Evolutionary conservation across 2,797 vertebrate genomes (phyloP).

Genomic region (Aldrovandia affinis): DNA sequence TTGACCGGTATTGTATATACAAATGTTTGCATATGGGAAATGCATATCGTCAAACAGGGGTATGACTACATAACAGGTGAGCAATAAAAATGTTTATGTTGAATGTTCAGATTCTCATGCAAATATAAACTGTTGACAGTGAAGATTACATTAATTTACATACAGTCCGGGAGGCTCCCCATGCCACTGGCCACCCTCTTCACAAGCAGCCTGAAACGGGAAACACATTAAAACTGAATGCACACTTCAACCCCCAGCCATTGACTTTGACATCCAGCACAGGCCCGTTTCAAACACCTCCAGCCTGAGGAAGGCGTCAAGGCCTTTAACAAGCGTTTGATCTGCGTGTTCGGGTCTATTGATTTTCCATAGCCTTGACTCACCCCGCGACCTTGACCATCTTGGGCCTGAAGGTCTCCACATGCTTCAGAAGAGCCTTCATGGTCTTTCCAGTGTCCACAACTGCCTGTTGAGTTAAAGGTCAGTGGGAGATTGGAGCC

Average conservation of each 20-base stretch:
- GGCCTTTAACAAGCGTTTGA: neutral
- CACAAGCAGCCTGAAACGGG: constrained; percentile 82
- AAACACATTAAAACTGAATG: constrained; percentile 39
- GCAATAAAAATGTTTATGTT: too few relatives aligned
- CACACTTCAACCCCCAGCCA: constrained; percentile 3
- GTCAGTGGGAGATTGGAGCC: neutral
- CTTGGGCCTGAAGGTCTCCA: constrained; percentile 85
- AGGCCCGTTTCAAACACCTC: neutral
- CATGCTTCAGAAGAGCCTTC: constrained; percentile 82
- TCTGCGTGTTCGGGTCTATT: constrained; percentile 7
- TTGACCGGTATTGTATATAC: too few relatives aligned
- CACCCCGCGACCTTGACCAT: constrained; percentile 93
- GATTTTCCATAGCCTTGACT: constrained; percentile 47
- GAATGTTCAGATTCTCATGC: neutral
- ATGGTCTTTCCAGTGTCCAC: constrained; percentile 90
- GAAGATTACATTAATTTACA: constrained; percentile 56
- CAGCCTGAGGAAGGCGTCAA: constrained; percentile 48
- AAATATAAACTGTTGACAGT: constrained; percentile 25
- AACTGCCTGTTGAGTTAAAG: constrained; percentile 77
- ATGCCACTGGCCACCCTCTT: constrained; percentile 81
- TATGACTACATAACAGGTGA: too few relatives aligned
- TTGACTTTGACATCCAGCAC: neutral
- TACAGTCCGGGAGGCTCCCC: constrained; percentile 87
- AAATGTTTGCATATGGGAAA: too few relatives aligned
- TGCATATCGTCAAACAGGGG: too few relatives aligned